Percentiles rank a stretch among this genome's conserved stretches.
Conservation (phyloP, 2,113 vertebrate species). For the Ceuthmochares aereus region DNA sequence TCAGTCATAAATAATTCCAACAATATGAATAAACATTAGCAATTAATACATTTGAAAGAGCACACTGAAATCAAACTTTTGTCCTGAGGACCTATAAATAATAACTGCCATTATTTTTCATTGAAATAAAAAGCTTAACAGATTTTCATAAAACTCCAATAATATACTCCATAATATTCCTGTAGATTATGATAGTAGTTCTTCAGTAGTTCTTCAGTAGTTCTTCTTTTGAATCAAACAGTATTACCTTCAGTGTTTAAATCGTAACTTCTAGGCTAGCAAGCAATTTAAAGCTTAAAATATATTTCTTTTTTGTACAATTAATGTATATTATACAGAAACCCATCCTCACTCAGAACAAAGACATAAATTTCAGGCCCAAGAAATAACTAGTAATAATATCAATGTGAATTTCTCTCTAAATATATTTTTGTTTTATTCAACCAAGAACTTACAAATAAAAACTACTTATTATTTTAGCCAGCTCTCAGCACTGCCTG, state of each 20-base stretch:
- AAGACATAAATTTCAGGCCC: neutral
- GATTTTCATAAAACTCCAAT: neutral
- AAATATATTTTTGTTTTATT: neutral
- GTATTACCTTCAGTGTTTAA: neutral
- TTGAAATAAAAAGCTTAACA: neutral
- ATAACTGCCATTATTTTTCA: neutral
- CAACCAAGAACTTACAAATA: neutral
- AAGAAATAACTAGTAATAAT: neutral
- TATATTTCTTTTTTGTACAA: neutral
- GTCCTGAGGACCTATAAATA: neutral
- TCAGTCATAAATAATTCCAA: neutral
- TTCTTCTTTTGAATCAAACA: neutral
- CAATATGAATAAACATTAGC: neutral
- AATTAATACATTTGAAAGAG: neutral
- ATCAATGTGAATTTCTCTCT: neutral
- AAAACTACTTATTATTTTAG: slow-evolving; percentile 17
- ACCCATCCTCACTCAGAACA: neutral
- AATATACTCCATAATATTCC: neutral
- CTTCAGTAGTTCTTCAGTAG: neutral
- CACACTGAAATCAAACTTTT: neutral
- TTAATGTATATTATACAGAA: neutral
- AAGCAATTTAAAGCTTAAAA: neutral
- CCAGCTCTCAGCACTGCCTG: neutral
- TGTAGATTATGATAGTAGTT: neutral
- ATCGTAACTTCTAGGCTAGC: neutral